Evolutionary conservation across 2,797 vertebrate genomes (phyloP), one percentile per base, ranked within the genome.

Genomic region (Betta splendens): DNA sequence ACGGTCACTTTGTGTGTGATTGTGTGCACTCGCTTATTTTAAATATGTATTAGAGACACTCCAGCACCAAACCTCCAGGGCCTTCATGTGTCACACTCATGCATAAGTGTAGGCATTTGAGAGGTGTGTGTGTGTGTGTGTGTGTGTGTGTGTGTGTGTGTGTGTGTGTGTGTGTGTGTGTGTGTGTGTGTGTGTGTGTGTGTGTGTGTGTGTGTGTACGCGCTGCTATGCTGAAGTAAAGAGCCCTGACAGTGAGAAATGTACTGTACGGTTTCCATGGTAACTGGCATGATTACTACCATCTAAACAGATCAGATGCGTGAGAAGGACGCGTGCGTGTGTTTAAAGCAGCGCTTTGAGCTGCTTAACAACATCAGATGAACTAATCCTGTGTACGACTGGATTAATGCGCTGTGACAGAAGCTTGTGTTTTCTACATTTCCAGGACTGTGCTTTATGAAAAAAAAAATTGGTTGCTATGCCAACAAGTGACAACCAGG

Each of bases 211-310:
- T 25, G 17, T 20, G 40, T 68, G 35, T 21, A 16, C 53, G 23
- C 80, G 77, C 53, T 58, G 75, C 75, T 75, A 88, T 89, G 84
- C 83, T 85, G 75, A 81, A 87, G 75, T 87, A 80, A 56, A 22
- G 40, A 63, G 72, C 61, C 26, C 72, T 84, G 78, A 86, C 80
- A 84, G 80, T 85, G 75, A 70, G 72, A 86, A 86, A 90, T 69
- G 59, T 89, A 79, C 85, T 78, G 77, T 80, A 56, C 61, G 73
- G 92, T 93, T 90, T 60, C 90, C 85, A 92, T 91, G 91, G 90
- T 86, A 91, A 92, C 91, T 85, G 81, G 73, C 86, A 85, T 89
- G 86, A 87, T 85, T 85, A 85, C 74, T 36, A 67, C 51, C 74
- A 71, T 69, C 70, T 79, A 25, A 85, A 79, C 72, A 72, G 70